Conservation (phyloP, 2,888 invertebrate genomes). For the Drosophila helvetica region DNA sequence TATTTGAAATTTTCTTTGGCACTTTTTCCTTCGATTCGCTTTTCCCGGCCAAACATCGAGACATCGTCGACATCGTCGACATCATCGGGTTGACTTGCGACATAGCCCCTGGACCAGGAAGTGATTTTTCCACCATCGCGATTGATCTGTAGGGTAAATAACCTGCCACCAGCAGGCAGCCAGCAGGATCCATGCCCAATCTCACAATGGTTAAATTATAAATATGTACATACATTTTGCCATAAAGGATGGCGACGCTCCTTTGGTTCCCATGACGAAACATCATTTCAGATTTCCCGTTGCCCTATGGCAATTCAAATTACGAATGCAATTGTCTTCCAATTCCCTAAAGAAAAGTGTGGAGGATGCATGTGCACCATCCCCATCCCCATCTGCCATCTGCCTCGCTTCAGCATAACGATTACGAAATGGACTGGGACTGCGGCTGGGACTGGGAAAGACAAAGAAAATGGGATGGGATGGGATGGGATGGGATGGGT, state of each 20-base stretch:
- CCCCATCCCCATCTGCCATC: too few species aligned
- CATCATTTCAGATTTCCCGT: conserved; percentile 21
- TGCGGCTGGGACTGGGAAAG: conserved; percentile 65
- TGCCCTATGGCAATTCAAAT: conserved; percentile 41
- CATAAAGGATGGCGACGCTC: conserved; percentile 33
- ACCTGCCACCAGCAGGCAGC: conserved; percentile 6
- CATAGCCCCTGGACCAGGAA: conserved; percentile 62
- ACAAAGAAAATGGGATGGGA: conserved; percentile 1
- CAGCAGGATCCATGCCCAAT: conserved; percentile 27
- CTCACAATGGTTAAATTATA: background rate
- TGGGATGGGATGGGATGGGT: background rate
- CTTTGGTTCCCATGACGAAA: conserved; percentile 25
- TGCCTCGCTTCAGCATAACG: conserved; percentile 31
- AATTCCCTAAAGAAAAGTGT: background rate
- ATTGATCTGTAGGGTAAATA: conserved; percentile 48
- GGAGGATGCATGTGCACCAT: background rate
- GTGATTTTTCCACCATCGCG: conserved; percentile 49
- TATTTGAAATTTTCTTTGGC: conserved; percentile 66
- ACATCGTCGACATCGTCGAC: background rate
- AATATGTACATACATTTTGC: too few species aligned
- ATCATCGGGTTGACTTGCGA: conserved; percentile 29
- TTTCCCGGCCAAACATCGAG: background rate
- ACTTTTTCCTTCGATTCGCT: conserved; percentile 67
- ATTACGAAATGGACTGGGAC: conserved; percentile 67
- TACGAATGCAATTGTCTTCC: conserved; percentile 32